Percentiles rank a stretch among this genome's conserved stretches.
These are phyloP conservation scores for Donacobius atricapilla DNA, from an alignment of 2,113 vertebrate genomes.

Conservation along the genomic window DNA sequence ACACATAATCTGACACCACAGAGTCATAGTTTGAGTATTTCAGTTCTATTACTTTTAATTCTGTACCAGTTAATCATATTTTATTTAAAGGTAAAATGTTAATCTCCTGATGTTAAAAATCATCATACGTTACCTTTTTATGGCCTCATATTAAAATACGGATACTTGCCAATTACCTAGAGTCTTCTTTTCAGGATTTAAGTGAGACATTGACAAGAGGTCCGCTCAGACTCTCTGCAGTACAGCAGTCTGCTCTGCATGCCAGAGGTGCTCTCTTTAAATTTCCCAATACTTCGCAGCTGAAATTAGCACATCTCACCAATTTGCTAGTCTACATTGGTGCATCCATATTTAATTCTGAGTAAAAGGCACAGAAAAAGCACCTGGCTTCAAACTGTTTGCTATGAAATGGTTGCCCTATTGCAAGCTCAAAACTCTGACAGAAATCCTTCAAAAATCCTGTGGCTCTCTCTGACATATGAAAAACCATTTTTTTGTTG, in stretches of 20 bases:
- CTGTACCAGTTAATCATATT: conserved; percentile 49
- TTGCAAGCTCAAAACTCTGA: background rate
- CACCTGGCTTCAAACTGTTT: background rate
- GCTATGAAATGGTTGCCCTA: background rate
- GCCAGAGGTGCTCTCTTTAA: background rate
- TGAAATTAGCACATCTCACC: background rate
- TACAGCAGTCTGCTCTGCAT: background rate
- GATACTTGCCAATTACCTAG: conserved; percentile 27
- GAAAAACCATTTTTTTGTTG: background rate
- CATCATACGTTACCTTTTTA: conserved; percentile 43
- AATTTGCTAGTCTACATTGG: background rate
- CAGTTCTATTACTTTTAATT: conserved; percentile 47
- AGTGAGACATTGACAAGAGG: conserved; percentile 29
- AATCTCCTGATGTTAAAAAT: conserved; percentile 60
- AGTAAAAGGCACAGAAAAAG: background rate
- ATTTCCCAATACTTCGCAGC: background rate
- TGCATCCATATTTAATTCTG: background rate
- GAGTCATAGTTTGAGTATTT: conserved; percentile 46
- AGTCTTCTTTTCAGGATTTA: conserved; percentile 4
- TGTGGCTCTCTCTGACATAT: background rate
- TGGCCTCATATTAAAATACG: background rate
- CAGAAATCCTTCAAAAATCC: background rate
- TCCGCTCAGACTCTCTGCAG: background rate
- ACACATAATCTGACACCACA: conserved; percentile 32
- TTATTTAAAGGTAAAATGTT: conserved; percentile 62